phyloP scores from a whole-genome alignment of 2,888 invertebrate species.

The Heliconius ethilla region DNA sequence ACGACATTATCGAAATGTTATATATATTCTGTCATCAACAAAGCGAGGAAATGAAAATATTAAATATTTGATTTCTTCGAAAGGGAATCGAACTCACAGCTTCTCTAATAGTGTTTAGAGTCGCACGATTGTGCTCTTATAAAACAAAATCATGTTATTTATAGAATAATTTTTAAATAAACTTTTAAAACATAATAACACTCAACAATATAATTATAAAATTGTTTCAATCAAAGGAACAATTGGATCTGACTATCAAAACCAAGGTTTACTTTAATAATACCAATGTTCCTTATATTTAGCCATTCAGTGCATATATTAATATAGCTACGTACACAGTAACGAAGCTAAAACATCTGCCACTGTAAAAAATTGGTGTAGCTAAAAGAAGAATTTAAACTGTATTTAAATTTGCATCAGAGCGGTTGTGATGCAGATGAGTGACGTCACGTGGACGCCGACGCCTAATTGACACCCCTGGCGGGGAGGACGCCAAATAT shows the following conservation, averaged over 20 bases:
- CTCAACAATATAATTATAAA: not conserved
- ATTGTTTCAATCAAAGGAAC: not conserved
- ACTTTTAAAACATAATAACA: not conserved
- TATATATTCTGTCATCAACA: not conserved
- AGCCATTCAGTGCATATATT: not conserved
- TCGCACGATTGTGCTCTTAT: too few relatives aligned
- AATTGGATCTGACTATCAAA: not conserved
- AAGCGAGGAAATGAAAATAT: not conserved
- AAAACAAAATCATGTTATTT: too few relatives aligned
- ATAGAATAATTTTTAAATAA: too few relatives aligned
- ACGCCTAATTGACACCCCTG: slow-evolving; percentile 60
- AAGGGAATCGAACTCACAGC: too few relatives aligned
- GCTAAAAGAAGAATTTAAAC: slow-evolving; percentile 66
- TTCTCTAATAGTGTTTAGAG: too few relatives aligned
- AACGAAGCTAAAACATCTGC: slow-evolving; percentile 49
- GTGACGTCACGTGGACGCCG: slow-evolving; percentile 69
- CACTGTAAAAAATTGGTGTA: slow-evolving; percentile 56
- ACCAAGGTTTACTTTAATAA: not conserved
- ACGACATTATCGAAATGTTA: not conserved
- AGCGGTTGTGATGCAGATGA: slow-evolving; percentile 70
- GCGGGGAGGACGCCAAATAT: slow-evolving; percentile 32
- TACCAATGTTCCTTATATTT: not conserved
- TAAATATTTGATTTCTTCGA: too few relatives aligned
- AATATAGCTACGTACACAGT: not conserved
- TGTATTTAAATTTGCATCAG: slow-evolving; percentile 73